Percentiles rank a stretch among this genome's conserved stretches.
Evolutionary conservation across 2,888 invertebrate species (phyloP).

Genomic region (Lochmaea crataegi): DNA sequence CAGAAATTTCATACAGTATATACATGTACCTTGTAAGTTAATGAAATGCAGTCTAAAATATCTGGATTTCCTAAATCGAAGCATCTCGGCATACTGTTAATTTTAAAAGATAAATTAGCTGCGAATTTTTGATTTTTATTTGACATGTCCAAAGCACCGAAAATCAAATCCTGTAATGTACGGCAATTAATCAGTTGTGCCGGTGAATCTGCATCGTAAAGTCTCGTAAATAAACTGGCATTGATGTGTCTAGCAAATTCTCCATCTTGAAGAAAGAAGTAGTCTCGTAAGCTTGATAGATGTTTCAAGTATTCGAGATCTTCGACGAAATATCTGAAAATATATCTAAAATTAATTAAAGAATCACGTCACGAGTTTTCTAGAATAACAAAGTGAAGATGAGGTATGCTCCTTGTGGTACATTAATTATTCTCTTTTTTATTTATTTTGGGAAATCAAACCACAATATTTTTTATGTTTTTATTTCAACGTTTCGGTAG

Average conservation of each 20-base stretch:
- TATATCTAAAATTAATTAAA: not conserved
- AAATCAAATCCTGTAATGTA: constrained; percentile 73
- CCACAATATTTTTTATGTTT: too few species aligned
- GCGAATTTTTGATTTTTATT: constrained; percentile 73
- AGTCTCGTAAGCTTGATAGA: constrained; percentile 79
- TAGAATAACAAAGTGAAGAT: too few species aligned
- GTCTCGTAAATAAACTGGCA: constrained; percentile 74
- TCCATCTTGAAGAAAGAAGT: constrained; percentile 83
- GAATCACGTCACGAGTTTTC: too few species aligned
- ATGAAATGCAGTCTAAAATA: constrained; percentile 74
- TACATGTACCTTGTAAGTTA: constrained; percentile 71
- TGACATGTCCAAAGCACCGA: constrained; percentile 77
- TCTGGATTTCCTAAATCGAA: constrained; percentile 76
- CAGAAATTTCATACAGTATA: not conserved
- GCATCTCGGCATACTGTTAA: constrained; percentile 71
- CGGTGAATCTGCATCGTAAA: constrained; percentile 75
- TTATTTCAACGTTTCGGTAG: too few species aligned
- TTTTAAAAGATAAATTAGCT: constrained; percentile 73
- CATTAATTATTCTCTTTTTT: too few species aligned
- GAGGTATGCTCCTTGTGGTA: too few species aligned
- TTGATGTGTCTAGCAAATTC: constrained; percentile 82
- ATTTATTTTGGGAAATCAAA: too few species aligned
- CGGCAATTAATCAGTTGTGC: constrained; percentile 77
- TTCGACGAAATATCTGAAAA: constrained; percentile 70
- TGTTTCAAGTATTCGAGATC: constrained; percentile 77